Evolutionary conservation across 2,797 vertebrate genomes (phyloP).

Genomic region (Sebastes elongatus): DNA sequence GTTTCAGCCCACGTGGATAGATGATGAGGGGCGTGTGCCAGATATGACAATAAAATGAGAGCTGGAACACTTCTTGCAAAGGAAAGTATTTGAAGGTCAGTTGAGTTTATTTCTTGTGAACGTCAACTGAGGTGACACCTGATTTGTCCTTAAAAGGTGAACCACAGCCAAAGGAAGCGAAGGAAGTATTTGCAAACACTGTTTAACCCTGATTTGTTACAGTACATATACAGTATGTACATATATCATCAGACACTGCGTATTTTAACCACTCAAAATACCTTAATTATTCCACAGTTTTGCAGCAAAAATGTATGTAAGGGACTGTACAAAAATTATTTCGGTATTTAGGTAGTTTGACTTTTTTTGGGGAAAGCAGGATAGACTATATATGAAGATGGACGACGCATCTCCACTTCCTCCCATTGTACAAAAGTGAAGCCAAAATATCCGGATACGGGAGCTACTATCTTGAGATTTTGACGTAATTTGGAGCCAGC

Average conservation of each 20-base stretch:
- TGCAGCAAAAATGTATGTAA: background rate
- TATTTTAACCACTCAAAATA: constrained; percentile 20
- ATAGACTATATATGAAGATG: too few species aligned
- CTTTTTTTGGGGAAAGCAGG: background rate
- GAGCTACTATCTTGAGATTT: too few species aligned
- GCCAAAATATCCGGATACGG: too few species aligned
- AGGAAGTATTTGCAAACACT: constrained; percentile 6
- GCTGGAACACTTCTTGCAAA: background rate
- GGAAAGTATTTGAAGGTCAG: background rate
- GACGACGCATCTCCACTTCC: too few species aligned
- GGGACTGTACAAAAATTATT: background rate
- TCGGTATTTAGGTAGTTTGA: background rate
- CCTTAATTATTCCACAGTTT: background rate
- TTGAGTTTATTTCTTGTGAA: background rate
- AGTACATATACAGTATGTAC: background rate
- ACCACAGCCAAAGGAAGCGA: background rate
- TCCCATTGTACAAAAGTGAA: too few species aligned
- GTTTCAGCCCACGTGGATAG: background rate
- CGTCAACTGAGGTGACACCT: background rate
- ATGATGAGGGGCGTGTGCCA: background rate
- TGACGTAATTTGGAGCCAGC: too few species aligned
- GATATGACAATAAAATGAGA: background rate
- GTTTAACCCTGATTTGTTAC: background rate
- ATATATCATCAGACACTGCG: background rate
- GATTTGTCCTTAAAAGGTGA: background rate